These are phyloP conservation scores for Mystacornis crossleyi DNA, from an alignment of 2,113 vertebrate species.

Conservation along the genomic window DNA sequence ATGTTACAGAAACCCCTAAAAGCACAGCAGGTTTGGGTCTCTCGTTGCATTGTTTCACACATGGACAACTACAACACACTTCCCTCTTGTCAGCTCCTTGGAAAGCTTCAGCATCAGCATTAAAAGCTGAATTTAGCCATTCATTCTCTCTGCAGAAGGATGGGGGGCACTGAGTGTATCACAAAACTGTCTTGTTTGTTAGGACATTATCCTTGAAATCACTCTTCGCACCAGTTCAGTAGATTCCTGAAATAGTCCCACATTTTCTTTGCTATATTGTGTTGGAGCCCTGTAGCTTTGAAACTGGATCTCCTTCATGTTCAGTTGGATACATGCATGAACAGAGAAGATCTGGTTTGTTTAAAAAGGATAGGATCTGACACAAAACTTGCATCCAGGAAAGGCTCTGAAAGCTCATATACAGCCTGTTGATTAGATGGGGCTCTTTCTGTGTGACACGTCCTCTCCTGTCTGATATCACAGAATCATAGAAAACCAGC, in stretches of 20 bases:
- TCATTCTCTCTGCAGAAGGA: background rate
- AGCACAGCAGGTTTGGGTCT: background rate
- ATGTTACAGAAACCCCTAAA: background rate
- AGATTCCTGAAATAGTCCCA: background rate
- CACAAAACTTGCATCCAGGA: background rate
- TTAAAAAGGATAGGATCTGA: background rate
- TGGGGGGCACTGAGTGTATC: background rate
- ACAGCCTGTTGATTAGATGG: background rate
- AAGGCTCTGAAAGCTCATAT: background rate
- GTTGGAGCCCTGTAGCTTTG: background rate
- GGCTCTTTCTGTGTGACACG: background rate
- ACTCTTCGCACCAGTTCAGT: background rate
- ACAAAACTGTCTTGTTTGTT: background rate
- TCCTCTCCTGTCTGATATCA: background rate
- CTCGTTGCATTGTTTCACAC: background rate
- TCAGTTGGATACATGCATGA: background rate
- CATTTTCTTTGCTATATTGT: background rate
- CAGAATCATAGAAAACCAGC: background rate
- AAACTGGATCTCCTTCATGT: background rate
- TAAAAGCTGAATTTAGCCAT: background rate
- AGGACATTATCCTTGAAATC: background rate
- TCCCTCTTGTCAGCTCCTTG: background rate
- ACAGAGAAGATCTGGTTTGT: background rate
- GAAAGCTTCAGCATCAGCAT: background rate
- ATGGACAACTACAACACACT: background rate